Base-by-base conservation (phyloP, 2,888 invertebrate genomes). In the Cheilosia urbana region DNA sequence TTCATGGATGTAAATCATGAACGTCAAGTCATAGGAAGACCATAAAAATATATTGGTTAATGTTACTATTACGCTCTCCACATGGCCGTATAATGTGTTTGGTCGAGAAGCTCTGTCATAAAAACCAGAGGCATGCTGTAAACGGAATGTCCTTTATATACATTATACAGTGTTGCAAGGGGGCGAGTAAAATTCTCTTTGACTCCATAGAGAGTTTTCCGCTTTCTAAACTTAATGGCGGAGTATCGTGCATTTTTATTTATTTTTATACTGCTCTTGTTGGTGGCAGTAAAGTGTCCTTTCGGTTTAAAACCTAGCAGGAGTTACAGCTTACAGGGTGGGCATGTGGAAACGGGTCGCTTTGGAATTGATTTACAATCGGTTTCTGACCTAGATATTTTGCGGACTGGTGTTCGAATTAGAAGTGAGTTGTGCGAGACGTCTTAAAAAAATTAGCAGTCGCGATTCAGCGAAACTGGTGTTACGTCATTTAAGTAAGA, bases 31-130 rank as follows among this genome's bases (percentile, higher is more conserved):
- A 77, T 77, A 77, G 62, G 69, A 69, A 53, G 69, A 40, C 63
- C 69, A 51, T 78, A 78, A 78, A 78, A 78, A 63, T 55, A 78
- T 78, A 78, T 78, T 78, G 78, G 69, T 78, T 78, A 78, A 78
- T 78, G 78, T 71, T 62, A 69, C 69, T 69, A 55, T 77, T 71
- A 78, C 78, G 63, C 78, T 57, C 78, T 71, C 69, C 69, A 42
- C 69, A 71, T 51, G 78, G 69, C 62, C 47, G 69, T 78, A 63
- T 30, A 30, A 30, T 30, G 69, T 71, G 78, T 78, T 78, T 78
- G 78, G 69, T 78, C 69, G 69, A 78, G 55, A 47, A 17, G 17
- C 37, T 37, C 53, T 65, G 47, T 71, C 78, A 62, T 78, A 69
- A 78, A 77, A 78, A 63, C 47, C 37, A 55, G 45, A 57, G 63